phyloP scores from a whole-genome alignment of 2,113 vertebrate species.

The Silurus meridionalis region DNA sequence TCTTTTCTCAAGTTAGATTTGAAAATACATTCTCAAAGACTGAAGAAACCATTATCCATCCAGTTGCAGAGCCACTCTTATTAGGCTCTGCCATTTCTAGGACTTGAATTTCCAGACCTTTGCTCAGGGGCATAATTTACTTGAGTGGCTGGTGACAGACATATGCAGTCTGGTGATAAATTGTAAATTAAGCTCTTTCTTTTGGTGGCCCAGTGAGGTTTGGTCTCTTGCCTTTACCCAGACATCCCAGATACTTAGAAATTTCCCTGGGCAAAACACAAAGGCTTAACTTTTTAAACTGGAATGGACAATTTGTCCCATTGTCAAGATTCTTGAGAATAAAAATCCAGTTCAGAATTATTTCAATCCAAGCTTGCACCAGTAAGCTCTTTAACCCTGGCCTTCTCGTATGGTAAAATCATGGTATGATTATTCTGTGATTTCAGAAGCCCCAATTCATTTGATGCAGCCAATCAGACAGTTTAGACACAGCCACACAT shows the following conservation, averaged over 20 bases:
- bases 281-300: not conserved
- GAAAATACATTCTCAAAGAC: not conserved
- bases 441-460: not conserved
- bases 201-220: not conserved
- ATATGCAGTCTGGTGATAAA: not conserved
- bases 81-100: not conserved
- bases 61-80: not conserved
- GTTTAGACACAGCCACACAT: not conserved
- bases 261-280: too few relatives aligned
- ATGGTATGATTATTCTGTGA: not conserved
- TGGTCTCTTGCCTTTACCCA: not conserved
- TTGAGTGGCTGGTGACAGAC: not conserved
- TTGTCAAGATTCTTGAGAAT: not conserved
- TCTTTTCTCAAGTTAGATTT: not conserved
- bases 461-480: not conserved
- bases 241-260: not conserved
- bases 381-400: not conserved
- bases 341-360: not conserved
- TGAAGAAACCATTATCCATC: not conserved
- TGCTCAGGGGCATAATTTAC: not conserved
- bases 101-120: not conserved
- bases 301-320: not conserved
- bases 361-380: not conserved
- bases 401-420: not conserved
- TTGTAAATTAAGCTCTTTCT: not conserved